Evolutionary conservation across 2,797 vertebrate genomes (phyloP), one percentile per base, ranked within the genome.

Genomic region (Eurystomus glaucurus): DNA sequence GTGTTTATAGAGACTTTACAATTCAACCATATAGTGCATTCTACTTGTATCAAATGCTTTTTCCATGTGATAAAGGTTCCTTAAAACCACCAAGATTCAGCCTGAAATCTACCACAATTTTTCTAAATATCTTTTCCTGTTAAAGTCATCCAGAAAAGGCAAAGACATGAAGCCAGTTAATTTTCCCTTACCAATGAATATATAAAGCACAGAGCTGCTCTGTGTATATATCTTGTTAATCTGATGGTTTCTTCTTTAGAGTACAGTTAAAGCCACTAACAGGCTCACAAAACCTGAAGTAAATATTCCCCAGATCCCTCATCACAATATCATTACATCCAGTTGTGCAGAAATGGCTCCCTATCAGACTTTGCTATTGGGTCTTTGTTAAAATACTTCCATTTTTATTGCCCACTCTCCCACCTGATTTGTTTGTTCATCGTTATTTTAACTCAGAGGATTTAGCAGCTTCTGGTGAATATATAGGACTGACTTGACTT

Each of bases 361-460:
- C 50, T 19, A n/a, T 33, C 6, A 35, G 66, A 75, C 22, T 61
- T 92, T 39, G 29, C 46, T 92, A 7, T 39, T 86, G 65, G 8
- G 14, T 69, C 50, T 86, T 72, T 72, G 39, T 60, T 75, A 83
- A 87, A 93, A 90, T 72, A 58, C 18, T 94, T 82, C 10, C 0
- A 25, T 31, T 76, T 78, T 75, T 89, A 81, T 85, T 64, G 37
- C 20, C 25, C 5, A 5, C 20, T 54, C 33, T 78, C 17, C 54
- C 52, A 48, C 11, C 26, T 20, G 19, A 85, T 69, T 75, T 90
- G 61, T 74, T 92, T 78, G 52, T 88, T 88, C 66, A 31, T 54
- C 85, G 55, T 78, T 91, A 58, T 79, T 95, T 89, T 93, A 84
- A 93, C 48, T 57, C 58, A 31, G 31, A 78, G 35, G 61, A 84